These are phyloP conservation scores for Flabesymbios commensalis DNA, from an alignment of 2,888 invertebrate species.

Conservation along the genomic window DNA sequence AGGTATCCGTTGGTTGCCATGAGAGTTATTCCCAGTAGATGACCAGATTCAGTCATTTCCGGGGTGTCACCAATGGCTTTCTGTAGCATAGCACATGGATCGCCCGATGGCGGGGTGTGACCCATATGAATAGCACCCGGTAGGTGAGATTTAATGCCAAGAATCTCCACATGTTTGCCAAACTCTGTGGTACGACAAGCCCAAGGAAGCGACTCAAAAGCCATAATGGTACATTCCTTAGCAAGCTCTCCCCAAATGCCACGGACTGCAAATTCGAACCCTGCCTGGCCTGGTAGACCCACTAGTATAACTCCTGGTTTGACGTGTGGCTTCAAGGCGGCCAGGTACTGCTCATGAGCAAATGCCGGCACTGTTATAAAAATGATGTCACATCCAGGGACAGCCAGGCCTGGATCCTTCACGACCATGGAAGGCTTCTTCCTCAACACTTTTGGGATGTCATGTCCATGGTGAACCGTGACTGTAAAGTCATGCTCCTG, in stretches of 20 bases:
- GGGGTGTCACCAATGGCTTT: constrained; percentile 29
- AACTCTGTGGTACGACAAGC: constrained; percentile 42
- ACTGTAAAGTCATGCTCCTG: constrained; percentile 5
- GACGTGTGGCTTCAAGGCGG: constrained; percentile 38
- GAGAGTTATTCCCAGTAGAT: constrained; percentile 43
- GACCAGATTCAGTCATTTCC: constrained; percentile 32
- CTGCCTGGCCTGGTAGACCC: constrained; percentile 45
- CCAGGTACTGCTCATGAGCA: constrained; percentile 45
- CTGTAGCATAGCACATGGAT: constrained; percentile 22
- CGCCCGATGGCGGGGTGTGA: constrained; percentile 3
- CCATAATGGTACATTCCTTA: constrained; percentile 37
- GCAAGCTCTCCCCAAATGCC: constrained; percentile 33
- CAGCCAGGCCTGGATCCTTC: constrained; percentile 35
- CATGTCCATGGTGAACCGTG: neutral
- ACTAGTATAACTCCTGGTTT: constrained; percentile 41
- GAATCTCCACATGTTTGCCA: constrained; percentile 35
- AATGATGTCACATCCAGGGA: constrained; percentile 40
- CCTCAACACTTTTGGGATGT: neutral
- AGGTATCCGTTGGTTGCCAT: constrained; percentile 42
- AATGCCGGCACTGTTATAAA: constrained; percentile 49
- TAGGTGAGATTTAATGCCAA: constrained; percentile 26
- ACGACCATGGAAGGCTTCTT: constrained; percentile 33
- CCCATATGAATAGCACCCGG: constrained; percentile 13
- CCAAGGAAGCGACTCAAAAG: constrained; percentile 47
- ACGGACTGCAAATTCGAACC: constrained; percentile 47